These are phyloP conservation scores for Leucoraja ocellata DNA, from an alignment of 2,797 vertebrate species.

Conservation along the genomic window DNA sequence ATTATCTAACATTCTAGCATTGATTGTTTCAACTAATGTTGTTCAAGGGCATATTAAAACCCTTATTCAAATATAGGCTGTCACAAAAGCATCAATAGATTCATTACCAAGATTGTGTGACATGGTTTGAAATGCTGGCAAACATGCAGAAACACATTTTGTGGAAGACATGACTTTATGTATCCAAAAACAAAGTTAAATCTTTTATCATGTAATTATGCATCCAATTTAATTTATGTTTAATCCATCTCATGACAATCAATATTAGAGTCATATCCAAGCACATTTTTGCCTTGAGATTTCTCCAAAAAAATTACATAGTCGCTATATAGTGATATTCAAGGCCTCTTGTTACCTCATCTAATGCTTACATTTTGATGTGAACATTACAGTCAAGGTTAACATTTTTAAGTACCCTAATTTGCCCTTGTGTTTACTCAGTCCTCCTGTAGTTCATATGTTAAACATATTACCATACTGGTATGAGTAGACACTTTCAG, in stretches of 20 bases:
- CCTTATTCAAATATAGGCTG: not conserved
- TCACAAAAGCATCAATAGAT: not conserved
- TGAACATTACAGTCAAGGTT: too few species aligned
- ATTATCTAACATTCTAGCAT: not conserved
- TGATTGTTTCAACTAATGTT: not conserved
- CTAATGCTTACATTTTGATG: not conserved
- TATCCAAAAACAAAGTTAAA: not conserved
- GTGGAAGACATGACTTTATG: not conserved
- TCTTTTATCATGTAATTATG: not conserved
- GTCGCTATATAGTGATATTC: not conserved
- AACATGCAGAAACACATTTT: not conserved
- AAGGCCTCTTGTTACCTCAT: not conserved
- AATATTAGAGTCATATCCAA: not conserved
- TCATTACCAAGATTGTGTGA: not conserved
- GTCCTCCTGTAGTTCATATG: not conserved
- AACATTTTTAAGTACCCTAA: not conserved
- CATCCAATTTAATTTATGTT: not conserved
- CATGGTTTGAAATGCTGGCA: not conserved
- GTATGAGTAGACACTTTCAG: not conserved
- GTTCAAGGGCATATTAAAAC: not conserved
- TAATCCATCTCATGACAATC: not conserved
- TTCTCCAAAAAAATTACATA: not conserved
- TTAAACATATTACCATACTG: not conserved
- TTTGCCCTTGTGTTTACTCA: not conserved
- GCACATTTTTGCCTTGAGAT: not conserved